Evolutionary conservation across 2,797 vertebrate species (phyloP).

Genomic region (Acanthis flammea): DNA sequence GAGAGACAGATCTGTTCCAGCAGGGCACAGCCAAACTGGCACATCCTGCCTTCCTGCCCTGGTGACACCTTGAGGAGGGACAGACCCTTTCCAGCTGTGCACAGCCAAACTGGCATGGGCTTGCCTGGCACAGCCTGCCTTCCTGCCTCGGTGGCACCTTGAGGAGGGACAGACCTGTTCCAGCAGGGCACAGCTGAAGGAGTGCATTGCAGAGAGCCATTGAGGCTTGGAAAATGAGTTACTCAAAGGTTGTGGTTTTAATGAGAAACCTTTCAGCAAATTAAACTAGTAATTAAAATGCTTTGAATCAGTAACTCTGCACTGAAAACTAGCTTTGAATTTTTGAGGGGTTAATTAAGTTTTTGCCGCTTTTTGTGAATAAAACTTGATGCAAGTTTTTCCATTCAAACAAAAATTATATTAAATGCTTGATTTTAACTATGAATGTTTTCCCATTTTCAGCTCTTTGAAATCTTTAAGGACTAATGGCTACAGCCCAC

Average conservation of each 20-base stretch:
- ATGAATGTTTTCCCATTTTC: constrained; percentile 9
- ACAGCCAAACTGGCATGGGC: neutral
- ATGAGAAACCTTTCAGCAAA: neutral
- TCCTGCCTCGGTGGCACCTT: neutral
- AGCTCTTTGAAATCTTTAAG: neutral
- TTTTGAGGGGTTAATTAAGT: neutral
- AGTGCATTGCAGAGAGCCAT: neutral
- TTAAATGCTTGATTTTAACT: neutral
- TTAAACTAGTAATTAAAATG: neutral
- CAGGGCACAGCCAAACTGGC: too few species aligned
- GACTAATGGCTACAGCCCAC: neutral
- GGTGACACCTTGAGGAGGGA: too few species aligned
- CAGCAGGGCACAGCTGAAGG: neutral
- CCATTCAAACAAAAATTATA: neutral
- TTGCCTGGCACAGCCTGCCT: neutral
- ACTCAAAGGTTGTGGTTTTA: neutral
- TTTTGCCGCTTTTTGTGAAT: neutral
- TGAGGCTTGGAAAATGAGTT: neutral
- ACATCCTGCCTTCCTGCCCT: neutral
- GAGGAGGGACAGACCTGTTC: neutral
- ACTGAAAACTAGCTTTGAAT: neutral
- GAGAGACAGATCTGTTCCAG: too few species aligned
- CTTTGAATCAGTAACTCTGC: neutral
- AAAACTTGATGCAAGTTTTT: neutral
- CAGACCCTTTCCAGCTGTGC: too few species aligned